phyloP scores from a whole-genome alignment of 2,113 vertebrate genomes.

The Chrysochloris asiatica region DNA sequence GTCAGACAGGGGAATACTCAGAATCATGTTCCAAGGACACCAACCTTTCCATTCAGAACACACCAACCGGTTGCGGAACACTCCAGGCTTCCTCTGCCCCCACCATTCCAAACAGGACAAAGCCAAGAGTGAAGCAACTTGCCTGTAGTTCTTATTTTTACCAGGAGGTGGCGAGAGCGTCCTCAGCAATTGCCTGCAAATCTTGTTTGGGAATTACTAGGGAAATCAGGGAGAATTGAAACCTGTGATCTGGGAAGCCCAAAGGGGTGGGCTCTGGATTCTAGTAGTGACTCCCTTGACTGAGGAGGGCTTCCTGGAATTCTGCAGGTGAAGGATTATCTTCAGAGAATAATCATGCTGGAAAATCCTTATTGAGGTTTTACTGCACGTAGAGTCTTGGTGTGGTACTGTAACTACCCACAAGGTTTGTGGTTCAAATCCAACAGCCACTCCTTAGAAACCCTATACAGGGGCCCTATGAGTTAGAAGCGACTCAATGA shows the following conservation, averaged over 20 bases:
- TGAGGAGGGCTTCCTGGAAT: neutral
- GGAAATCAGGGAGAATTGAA: neutral
- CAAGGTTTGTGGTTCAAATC: no score
- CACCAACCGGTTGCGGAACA: neutral
- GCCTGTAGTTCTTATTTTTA: neutral
- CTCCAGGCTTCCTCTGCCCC: accelerated
- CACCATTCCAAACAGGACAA: neutral
- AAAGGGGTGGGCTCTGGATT: neutral
- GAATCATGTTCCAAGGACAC: neutral
- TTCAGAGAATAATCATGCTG: neutral
- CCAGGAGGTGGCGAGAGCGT: conserved; percentile 44
- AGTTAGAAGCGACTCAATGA: no score
- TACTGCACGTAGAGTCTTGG: neutral
- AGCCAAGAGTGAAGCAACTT: neutral
- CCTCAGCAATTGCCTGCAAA: neutral
- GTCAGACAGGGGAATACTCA: neutral
- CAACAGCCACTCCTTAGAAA: no score
- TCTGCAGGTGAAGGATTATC: neutral
- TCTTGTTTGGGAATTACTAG: neutral
- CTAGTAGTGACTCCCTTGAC: neutral
- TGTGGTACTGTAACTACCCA: neutral
- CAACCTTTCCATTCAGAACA: neutral
- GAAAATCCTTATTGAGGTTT: neutral
- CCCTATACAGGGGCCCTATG: no score
- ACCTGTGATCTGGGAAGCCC: neutral